A percentile compares a stretch with the other conserved stretches of the same genome.
These are phyloP conservation scores for Acleris sparsana DNA, from an alignment of 2,888 invertebrate species.

Conservation along the genomic window DNA sequence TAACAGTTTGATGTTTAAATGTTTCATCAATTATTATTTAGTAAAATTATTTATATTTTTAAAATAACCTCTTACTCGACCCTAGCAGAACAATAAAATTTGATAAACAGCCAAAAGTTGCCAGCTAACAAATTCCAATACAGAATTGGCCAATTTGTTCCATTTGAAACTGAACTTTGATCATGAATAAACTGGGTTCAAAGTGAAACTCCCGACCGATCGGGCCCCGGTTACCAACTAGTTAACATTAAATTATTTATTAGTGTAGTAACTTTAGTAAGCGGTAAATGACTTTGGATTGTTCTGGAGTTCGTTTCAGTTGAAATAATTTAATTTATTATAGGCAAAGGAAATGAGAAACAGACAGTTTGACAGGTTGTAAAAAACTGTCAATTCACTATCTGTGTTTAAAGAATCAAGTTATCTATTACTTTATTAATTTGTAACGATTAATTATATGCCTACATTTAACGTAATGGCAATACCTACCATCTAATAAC, in stretches of 20 bases:
- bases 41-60: too few relatives aligned
- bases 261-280: constrained; percentile 15
- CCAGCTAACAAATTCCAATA: constrained; percentile 23
- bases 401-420: too few relatives aligned
- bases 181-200: constrained; percentile 25
- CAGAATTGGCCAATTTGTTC: constrained; percentile 26
- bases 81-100: constrained; percentile 17
- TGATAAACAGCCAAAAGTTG: constrained; percentile 26
- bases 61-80: background rate
- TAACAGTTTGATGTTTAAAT: too few relatives aligned
- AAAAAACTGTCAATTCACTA: too few relatives aligned
- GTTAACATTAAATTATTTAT: constrained; percentile 31
- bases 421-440: too few relatives aligned
- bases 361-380: too few relatives aligned
- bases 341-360: too few relatives aligned
- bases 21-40: too few relatives aligned
- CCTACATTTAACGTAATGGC: too few relatives aligned
- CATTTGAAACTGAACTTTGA: constrained; percentile 22
- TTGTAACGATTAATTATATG: too few relatives aligned
- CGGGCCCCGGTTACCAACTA: constrained; percentile 15
- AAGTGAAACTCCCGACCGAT: constrained; percentile 25
- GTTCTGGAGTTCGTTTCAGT: constrained; percentile 2
- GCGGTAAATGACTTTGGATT: constrained; percentile 10
- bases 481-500: too few relatives aligned
- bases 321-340: background rate